These are phyloP conservation scores for Rhaphigaster nebulosa DNA, from an alignment of 2,888 invertebrate genomes.

Conservation along the genomic window DNA sequence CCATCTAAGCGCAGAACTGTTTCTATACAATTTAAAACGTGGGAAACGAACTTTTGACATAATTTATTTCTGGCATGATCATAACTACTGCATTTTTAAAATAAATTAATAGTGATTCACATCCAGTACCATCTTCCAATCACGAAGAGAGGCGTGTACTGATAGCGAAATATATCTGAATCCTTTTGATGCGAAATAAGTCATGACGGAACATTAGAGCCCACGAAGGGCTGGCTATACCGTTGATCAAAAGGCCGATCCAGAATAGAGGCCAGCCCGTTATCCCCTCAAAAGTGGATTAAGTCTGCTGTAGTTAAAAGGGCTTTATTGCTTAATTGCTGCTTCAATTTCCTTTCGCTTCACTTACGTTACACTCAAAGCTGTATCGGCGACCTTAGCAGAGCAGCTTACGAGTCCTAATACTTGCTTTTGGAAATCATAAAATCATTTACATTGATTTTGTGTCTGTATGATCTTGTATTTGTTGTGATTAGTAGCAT, in stretches of 20 bases:
- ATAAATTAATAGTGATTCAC: neutral
- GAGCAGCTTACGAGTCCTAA: neutral
- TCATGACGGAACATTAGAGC: neutral
- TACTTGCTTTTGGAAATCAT: neutral
- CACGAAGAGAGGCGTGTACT: neutral
- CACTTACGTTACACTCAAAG: neutral
- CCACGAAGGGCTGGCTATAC: too few species aligned
- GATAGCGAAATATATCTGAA: neutral
- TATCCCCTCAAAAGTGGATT: slow-evolving; percentile 4
- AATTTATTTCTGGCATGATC: too few species aligned
- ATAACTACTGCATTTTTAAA: too few species aligned
- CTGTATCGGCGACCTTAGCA: neutral
- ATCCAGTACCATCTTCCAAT: neutral
- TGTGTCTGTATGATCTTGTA: too few species aligned
- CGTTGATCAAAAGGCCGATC: neutral
- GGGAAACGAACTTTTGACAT: too few species aligned
- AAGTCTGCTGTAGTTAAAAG: slow-evolving; percentile 22
- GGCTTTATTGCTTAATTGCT: slow-evolving; percentile 34
- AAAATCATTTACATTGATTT: neutral
- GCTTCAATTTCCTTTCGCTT: neutral
- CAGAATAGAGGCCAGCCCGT: neutral
- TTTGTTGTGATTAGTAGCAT: too few species aligned
- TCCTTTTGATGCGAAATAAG: neutral
- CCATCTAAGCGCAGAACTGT: too few species aligned
- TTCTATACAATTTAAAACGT: too few species aligned